Evolutionary conservation across 2,888 invertebrate genomes (phyloP).

Genomic region (Choreutis nemorana): DNA sequence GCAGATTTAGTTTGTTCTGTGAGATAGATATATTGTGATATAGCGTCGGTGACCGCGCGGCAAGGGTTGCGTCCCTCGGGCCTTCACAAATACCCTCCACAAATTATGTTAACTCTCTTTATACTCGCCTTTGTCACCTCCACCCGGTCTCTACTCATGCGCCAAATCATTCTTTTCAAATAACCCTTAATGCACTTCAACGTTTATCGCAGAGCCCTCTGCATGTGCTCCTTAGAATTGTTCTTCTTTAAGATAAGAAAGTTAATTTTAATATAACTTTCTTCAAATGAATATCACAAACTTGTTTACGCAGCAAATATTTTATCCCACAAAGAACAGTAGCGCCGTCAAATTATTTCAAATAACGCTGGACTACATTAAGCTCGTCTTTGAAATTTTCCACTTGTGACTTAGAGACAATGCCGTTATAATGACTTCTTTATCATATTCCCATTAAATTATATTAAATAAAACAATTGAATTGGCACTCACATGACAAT

Average conservation of each 20-base stretch:
- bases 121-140: constrained; percentile 30
- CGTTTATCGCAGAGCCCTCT: constrained; percentile 24
- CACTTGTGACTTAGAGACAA: constrained; percentile 20
- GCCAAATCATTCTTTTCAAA: constrained; percentile 38
- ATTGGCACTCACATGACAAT: constrained; percentile 27
- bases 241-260: too few relatives aligned
- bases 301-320: too few relatives aligned
- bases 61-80: constrained; percentile 15
- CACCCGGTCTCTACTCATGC: constrained; percentile 18
- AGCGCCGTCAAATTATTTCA: too few relatives aligned
- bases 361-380: constrained; percentile 6
- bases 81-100: constrained; percentile 18
- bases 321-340: too few relatives aligned
- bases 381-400: constrained; percentile 1
- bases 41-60: constrained; percentile 12
- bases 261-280: too few relatives aligned
- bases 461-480: constrained; percentile 14
- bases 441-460: constrained; percentile 14
- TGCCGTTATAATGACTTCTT: constrained; percentile 20
- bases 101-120: constrained; percentile 43
- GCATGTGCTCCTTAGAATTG: too few relatives aligned
- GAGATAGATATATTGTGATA: constrained; percentile 13
- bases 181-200: constrained; percentile 27
- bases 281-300: too few relatives aligned
- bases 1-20: too few relatives aligned